Percentiles rank a stretch among this genome's conserved stretches.
Evolutionary conservation across 2,888 invertebrate genomes (phyloP).

Genomic region (Belgica antarctica): DNA sequence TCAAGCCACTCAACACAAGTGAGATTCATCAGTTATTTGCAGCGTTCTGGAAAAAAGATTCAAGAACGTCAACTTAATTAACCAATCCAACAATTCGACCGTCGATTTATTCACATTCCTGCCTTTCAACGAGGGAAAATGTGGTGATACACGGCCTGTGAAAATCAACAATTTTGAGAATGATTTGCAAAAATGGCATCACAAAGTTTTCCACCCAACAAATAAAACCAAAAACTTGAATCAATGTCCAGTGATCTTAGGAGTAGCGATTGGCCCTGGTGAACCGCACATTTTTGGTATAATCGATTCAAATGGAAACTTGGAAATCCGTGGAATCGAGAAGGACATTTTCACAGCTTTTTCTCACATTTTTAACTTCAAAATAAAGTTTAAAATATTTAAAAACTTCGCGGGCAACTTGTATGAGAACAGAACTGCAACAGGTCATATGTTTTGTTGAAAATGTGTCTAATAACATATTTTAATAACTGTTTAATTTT

Average conservation of each 20-base stretch:
- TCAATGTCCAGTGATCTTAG: not conserved
- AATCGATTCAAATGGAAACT: not conserved
- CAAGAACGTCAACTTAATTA: not conserved
- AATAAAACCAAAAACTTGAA: not conserved
- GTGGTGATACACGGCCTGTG: slow-evolving; percentile 1
- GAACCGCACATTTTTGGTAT: slow-evolving; percentile 8
- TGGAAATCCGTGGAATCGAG: slow-evolving; percentile 13
- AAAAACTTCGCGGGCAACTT: not conserved
- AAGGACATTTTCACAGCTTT: slow-evolving; percentile 1
- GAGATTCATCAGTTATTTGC: too few relatives aligned
- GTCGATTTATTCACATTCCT: slow-evolving; percentile 19
- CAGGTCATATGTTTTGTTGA: too few relatives aligned
- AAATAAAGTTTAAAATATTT: not conserved
- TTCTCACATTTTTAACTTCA: slow-evolving; percentile 3
- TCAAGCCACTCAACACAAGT: too few relatives aligned
- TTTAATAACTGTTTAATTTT: not conserved
- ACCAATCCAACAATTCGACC: too few relatives aligned
- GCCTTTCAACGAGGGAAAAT: not conserved
- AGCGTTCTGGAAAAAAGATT: too few relatives aligned
- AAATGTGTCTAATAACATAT: not conserved
- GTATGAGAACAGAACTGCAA: slow-evolving; percentile 26
- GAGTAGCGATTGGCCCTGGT: too few relatives aligned
- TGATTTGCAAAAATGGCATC: slow-evolving; percentile 20
- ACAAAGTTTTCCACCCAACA: not conserved
- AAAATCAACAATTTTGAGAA: slow-evolving; percentile 11